Base-by-base conservation (phyloP, 1,140 invertebrate genomes). In the Brachionus koreanus region DNA sequence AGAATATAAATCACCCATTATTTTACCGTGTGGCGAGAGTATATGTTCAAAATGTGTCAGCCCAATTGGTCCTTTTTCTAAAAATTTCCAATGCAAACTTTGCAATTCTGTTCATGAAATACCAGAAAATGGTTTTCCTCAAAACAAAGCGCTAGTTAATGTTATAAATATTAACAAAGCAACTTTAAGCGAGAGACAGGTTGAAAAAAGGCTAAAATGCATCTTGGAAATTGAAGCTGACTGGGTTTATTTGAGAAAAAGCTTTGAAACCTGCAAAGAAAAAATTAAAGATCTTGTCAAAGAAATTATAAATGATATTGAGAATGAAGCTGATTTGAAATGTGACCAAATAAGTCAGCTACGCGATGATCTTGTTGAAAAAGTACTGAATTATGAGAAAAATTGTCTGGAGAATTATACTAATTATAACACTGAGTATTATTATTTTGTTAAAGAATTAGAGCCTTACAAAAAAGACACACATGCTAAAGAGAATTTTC, bases 51-150 rank as follows among this genome's bases (percentile, higher is more conserved):
- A 69, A 39, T 69, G 65, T 10, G 19, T 23, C 5, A 69, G 37
- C 16, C 65, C 65, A n/a, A 3, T 39, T 4, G 65, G 65, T 9
- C 3, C 13, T 16, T 35, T 39, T 7, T 37, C 65, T 9, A 16
- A 69, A 3, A 69, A 69, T 39, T 69, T 69, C 16, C 16, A 42
- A n/a, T 69, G 65, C 35, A 69, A 69, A 33, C 16, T 69, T 2
- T 69, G 65, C 35, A 69, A 69, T 39, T 39, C 29, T 0, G 19
- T 69, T 12, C 65, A 69, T 19, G n/a, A 69, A 37, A 69, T 69
- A 39, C 65, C 65, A 69, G 35, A 37, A 16, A 69, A 69, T 69
- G 65, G 65, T 39, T 69, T 69, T 69, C 65, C 13, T n/a, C 37
- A 39, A 43, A 69, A 69, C n/a, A 69, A 69, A 69, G 65, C 65